phyloP scores from a whole-genome alignment of 2,113 vertebrate genomes.

The Shinisaurus crocodilurus region DNA sequence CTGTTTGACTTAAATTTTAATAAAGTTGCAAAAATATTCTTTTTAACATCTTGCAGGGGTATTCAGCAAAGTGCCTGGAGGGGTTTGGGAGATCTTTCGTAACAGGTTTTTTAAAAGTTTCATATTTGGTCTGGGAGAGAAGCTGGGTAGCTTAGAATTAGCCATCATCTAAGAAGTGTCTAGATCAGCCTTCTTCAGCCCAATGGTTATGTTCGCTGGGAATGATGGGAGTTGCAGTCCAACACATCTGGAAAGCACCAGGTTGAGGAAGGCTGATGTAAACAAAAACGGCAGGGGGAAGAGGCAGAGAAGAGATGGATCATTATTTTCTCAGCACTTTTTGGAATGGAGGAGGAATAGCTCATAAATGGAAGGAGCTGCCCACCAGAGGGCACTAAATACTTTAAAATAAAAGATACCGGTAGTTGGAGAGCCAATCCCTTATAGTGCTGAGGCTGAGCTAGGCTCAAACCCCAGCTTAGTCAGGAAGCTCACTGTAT shows the following conservation, averaged over 20 bases:
- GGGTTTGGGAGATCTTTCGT: not conserved
- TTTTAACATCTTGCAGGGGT: not conserved
- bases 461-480: not conserved
- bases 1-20: not conserved
- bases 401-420: not conserved
- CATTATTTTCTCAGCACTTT: not conserved
- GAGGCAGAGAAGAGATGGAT: not conserved
- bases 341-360: not conserved
- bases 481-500: not conserved
- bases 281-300: not conserved
- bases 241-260: too few relatives aligned
- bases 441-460: not conserved
- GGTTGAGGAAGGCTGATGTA: too few relatives aligned
- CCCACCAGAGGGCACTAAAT: not conserved
- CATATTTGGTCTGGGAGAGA: not conserved
- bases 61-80: not conserved
- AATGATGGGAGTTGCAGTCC: too few relatives aligned
- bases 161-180: not conserved
- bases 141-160: not conserved
- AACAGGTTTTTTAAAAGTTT: too few relatives aligned
- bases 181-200: not conserved
- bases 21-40: not conserved
- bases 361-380: not conserved
- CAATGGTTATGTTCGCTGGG: too few relatives aligned
- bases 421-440: too few relatives aligned